Evolutionary conservation across 2,888 invertebrate species (phyloP).

Genomic region (Nezara viridula): DNA sequence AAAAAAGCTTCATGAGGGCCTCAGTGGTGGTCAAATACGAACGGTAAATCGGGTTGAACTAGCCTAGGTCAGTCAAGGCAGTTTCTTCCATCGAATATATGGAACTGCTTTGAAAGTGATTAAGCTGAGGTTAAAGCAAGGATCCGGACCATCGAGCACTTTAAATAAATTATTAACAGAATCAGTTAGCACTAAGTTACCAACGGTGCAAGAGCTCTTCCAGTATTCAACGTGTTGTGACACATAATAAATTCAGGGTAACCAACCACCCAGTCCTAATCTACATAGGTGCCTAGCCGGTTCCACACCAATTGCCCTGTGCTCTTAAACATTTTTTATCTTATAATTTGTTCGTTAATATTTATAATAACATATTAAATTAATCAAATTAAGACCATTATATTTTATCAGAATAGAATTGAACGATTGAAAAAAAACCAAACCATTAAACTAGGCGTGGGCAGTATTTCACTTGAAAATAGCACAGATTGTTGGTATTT

Average conservation of each 20-base stretch:
- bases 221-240: background rate
- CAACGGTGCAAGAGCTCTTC: background rate
- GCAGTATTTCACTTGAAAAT: too few species aligned
- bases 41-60: too few species aligned
- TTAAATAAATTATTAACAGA: slow-evolving; percentile 20
- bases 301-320: background rate
- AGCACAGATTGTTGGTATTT: too few species aligned
- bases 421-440: too few species aligned
- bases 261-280: background rate
- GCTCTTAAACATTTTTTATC: background rate
- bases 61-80: too few species aligned
- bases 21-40: too few species aligned
- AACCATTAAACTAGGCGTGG: too few species aligned
- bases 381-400: too few species aligned
- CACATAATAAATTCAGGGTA: slow-evolving; percentile 4
- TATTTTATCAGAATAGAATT: too few species aligned
- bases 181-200: background rate
- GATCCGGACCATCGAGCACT: background rate
- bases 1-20: too few species aligned
- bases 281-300: background rate
- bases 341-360: too few species aligned
- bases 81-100: background rate
- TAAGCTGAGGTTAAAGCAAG: background rate
- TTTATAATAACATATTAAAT: too few species aligned
- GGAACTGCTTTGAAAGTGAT: background rate